Conservation (phyloP, 2,113 vertebrate species). For the Poecilia latipinna region DNA sequence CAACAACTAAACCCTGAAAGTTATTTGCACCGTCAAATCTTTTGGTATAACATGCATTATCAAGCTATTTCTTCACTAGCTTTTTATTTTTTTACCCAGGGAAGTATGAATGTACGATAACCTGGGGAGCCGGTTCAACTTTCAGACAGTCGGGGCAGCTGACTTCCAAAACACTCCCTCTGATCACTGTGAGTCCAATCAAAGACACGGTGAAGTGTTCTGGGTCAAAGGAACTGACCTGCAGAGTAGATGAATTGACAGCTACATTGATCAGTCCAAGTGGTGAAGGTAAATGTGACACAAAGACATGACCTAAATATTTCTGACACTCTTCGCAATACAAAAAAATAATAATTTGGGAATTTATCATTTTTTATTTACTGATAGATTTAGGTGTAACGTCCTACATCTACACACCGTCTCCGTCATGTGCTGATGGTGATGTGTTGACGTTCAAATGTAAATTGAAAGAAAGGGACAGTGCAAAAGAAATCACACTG, state of each 20-base stretch:
- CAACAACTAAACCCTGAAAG: too few species aligned
- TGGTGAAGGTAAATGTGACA: not conserved
- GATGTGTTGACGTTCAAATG: not conserved
- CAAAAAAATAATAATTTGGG: not conserved
- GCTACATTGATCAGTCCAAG: not conserved
- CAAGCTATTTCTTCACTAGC: not conserved
- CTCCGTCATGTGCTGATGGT: rapidly evolving
- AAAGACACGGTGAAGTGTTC: not conserved
- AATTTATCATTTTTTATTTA: not conserved
- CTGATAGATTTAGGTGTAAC: not conserved
- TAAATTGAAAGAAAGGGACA: not conserved
- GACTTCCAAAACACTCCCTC: not conserved
- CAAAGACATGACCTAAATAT: not conserved
- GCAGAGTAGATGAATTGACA: not conserved
- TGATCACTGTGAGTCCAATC: not conserved
- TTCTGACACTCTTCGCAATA: not conserved
- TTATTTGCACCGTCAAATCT: too few species aligned
- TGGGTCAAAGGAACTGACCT: not conserved
- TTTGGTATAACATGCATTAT: too few species aligned
- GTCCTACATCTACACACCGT: rapidly evolving
- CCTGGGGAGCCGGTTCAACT: not conserved
- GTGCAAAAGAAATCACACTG: not conserved
- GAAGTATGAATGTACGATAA: not conserved
- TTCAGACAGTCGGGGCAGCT: not conserved
- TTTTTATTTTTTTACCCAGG: not conserved